phyloP scores from a whole-genome alignment of 1,140 invertebrate genomes.

The Drosophila truncata region DNA sequence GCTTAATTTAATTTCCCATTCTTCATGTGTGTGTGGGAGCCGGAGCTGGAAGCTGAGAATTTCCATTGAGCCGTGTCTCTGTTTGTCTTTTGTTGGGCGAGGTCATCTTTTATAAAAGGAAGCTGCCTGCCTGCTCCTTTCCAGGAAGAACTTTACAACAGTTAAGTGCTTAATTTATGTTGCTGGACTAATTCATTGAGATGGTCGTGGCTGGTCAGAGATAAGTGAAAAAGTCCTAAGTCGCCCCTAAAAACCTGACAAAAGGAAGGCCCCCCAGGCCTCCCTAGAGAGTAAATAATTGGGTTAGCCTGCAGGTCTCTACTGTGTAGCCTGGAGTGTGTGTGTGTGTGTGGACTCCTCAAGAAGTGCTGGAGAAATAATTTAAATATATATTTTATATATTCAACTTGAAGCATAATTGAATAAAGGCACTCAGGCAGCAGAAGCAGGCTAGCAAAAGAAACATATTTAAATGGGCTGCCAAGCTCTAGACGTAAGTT shows the following conservation, averaged over 20 bases:
- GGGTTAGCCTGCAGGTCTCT: constrained; percentile 13
- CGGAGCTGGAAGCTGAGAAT: constrained; percentile 22
- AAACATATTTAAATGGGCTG: not conserved
- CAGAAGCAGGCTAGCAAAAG: not conserved
- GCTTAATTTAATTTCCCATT: constrained; percentile 78
- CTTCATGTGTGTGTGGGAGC: constrained; percentile 23
- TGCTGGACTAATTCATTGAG: constrained; percentile 57
- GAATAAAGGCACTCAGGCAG: constrained; percentile 9
- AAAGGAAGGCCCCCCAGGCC: constrained; percentile 3
- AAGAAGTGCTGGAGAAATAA: not conserved
- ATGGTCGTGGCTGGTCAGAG: constrained; percentile 33
- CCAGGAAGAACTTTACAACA: constrained; percentile 47
- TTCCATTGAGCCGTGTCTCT: constrained; percentile 60
- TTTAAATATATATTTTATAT: constrained; percentile 14
- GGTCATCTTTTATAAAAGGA: constrained; percentile 39
- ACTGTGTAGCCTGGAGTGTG: not conserved
- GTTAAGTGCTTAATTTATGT: constrained; percentile 72
- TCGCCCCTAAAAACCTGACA: constrained; percentile 12
- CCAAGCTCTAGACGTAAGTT: not conserved
- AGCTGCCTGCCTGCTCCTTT: constrained; percentile 6
- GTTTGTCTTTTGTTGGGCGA: constrained; percentile 56
- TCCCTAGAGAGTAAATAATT: constrained; percentile 26
- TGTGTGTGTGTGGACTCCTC: constrained; percentile 4
- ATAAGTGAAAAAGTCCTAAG: constrained; percentile 31
- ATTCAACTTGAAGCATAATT: constrained; percentile 16